Evolutionary conservation across 2,888 invertebrate genomes (phyloP).

Genomic region (Tyria jacobaeae): DNA sequence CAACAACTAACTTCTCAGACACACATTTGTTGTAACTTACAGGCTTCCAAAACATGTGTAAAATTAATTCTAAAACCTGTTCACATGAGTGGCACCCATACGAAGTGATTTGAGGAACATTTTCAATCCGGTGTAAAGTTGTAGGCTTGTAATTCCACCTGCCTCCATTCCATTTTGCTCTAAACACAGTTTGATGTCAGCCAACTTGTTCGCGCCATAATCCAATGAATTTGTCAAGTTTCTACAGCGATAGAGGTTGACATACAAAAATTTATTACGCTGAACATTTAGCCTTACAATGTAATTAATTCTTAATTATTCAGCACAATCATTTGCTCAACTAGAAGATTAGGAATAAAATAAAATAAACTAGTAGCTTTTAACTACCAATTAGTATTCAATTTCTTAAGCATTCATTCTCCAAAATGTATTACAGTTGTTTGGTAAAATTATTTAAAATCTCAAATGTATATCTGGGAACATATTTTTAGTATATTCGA

Average conservation of each 20-base stretch:
- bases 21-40: background rate
- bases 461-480: too few species aligned
- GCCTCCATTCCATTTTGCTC: conserved; percentile 50
- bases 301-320: too few species aligned
- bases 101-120: conserved; percentile 47
- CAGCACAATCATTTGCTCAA: too few species aligned
- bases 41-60: conserved; percentile 6
- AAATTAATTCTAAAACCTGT: conserved; percentile 25
- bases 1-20: background rate
- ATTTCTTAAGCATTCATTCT: too few species aligned
- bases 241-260: conserved; percentile 17
- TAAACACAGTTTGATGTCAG: conserved; percentile 70
- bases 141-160: conserved; percentile 64
- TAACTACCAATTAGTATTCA: too few species aligned
- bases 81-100: conserved; percentile 31
- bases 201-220: conserved; percentile 54
- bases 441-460: too few species aligned
- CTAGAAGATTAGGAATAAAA: too few species aligned
- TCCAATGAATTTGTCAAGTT: conserved; percentile 60
- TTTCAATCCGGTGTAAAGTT: conserved; percentile 39
- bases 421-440: too few species aligned
- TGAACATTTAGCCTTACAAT: background rate
- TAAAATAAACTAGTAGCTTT: too few species aligned
- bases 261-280: background rate
- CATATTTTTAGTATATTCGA: too few species aligned